These are phyloP conservation scores for Falco cherrug DNA, from an alignment of 2,797 vertebrate genomes.

Conservation along the genomic window DNA sequence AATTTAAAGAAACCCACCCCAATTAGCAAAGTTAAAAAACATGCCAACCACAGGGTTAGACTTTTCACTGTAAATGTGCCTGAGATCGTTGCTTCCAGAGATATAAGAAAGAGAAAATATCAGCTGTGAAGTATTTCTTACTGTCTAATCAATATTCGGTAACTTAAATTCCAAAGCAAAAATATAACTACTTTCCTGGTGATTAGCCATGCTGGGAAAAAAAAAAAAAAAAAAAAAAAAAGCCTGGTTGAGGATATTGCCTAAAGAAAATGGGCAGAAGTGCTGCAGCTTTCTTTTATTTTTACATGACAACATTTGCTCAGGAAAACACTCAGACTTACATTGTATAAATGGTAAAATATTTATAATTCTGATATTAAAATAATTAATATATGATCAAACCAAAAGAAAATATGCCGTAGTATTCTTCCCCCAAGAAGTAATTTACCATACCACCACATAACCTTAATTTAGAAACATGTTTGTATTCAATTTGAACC, in stretches of 20 bases:
- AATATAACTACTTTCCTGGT: neutral
- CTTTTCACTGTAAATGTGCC: neutral
- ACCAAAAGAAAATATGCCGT: neutral
- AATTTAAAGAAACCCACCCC: neutral
- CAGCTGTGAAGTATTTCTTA: neutral
- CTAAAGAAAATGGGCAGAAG: neutral
- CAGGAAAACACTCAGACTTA: neutral
- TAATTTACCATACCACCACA: neutral
- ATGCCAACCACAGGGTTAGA: neutral
- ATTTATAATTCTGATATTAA: constrained; percentile 49
- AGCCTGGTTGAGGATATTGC: neutral
- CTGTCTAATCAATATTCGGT: neutral
- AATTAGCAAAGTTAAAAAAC: neutral
- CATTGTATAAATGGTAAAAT: constrained; percentile 15
- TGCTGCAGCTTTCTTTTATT: neutral
- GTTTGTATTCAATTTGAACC: neutral
- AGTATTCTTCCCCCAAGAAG: neutral
- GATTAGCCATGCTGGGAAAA: neutral
- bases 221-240: neutral
- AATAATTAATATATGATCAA: constrained; percentile 30
- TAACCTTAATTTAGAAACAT: constrained; percentile 2
- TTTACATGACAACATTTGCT: neutral
- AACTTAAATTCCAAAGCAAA: neutral
- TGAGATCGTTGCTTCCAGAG: neutral
- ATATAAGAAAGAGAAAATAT: neutral